Conservation (phyloP, 1,140 invertebrate species). For the Drosophila navojoa region DNA sequence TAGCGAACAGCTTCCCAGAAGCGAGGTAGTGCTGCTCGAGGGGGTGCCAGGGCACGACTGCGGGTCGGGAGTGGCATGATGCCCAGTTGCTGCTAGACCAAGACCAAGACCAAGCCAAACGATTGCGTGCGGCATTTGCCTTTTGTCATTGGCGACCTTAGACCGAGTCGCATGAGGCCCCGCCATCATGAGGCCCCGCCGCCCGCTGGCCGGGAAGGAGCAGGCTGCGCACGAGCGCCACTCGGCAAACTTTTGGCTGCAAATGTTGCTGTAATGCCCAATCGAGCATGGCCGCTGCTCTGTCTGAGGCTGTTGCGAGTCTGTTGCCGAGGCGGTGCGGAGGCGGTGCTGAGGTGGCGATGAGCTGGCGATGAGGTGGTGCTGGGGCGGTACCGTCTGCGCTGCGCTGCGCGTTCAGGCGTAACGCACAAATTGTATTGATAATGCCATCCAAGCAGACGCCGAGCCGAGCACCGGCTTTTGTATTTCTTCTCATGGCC, state of each 20-base stretch:
- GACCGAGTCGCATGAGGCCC: too few species aligned
- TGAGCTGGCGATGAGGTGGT: not conserved
- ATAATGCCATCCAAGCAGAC: slow-evolving; percentile 50
- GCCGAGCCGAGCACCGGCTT: slow-evolving; percentile 14
- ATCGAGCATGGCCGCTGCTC: slow-evolving; percentile 14
- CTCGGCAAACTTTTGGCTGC: slow-evolving; percentile 13
- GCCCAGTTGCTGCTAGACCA: slow-evolving; percentile 41
- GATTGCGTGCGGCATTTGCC: slow-evolving; percentile 49
- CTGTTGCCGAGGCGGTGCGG: not conserved
- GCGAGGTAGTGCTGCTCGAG: not conserved
- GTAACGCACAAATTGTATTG: slow-evolving; percentile 70
- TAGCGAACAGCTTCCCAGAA: slow-evolving; percentile 50
- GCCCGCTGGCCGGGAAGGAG: not conserved
- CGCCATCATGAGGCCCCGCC: too few species aligned
- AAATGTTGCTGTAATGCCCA: slow-evolving; percentile 27
- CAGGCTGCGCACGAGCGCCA: slow-evolving; percentile 59
- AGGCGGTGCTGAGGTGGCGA: not conserved
- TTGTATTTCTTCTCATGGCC: slow-evolving; percentile 52
- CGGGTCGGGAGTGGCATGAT: not conserved
- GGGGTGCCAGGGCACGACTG: not conserved
- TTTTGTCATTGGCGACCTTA: slow-evolving; percentile 29
- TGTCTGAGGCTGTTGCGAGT: not conserved
- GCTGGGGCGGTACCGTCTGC: not conserved
- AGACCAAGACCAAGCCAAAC: not conserved
- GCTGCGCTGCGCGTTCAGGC: slow-evolving; percentile 37